Evolutionary conservation across 53 echinoderm and acorn worm species (phyloP).

Genomic region (Luidia sarsii): DNA sequence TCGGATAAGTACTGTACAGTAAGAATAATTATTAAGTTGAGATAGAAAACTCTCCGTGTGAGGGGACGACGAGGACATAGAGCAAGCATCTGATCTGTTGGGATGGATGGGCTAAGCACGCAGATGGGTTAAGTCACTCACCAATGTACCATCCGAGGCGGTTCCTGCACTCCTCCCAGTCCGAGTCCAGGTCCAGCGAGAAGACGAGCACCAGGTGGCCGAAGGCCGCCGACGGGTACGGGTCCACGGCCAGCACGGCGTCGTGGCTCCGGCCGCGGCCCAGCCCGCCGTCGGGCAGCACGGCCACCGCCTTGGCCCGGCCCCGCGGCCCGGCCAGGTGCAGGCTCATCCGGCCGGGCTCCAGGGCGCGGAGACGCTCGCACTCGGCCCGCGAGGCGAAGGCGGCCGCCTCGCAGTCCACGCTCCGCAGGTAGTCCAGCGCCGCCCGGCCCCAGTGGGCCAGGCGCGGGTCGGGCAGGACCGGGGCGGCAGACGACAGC

Average conservation of each 20-base stretch:
- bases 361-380: conserved; percentile 50
- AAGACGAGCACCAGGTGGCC: conserved; percentile 94
- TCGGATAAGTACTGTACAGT: not conserved
- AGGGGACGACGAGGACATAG: too few relatives aligned
- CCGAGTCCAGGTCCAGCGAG: conserved; percentile 72
- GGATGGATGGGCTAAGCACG: too few relatives aligned
- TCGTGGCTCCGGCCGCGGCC: conserved; percentile 84
- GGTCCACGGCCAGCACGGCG: conserved; percentile 84
- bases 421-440: conserved; percentile 55
- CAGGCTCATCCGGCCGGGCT: conserved; percentile 72
- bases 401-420: conserved; percentile 73
- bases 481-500: conserved; percentile 29
- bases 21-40: too few relatives aligned
- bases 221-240: conserved; percentile 80
- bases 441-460: conserved; percentile 75
- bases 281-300: conserved; percentile 87
- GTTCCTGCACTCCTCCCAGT: conserved; percentile 70
- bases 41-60: too few relatives aligned
- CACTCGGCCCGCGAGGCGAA: conserved; percentile 82
- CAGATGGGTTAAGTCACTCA: too few relatives aligned
- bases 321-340: conserved; percentile 73
- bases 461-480: conserved; percentile 53
- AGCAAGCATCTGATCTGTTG: too few relatives aligned
- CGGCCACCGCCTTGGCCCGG: conserved; percentile 46
- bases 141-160: conserved; percentile 73